phyloP scores from a whole-genome alignment of 2,113 vertebrate genomes.

The Melanocharis versteri region DNA sequence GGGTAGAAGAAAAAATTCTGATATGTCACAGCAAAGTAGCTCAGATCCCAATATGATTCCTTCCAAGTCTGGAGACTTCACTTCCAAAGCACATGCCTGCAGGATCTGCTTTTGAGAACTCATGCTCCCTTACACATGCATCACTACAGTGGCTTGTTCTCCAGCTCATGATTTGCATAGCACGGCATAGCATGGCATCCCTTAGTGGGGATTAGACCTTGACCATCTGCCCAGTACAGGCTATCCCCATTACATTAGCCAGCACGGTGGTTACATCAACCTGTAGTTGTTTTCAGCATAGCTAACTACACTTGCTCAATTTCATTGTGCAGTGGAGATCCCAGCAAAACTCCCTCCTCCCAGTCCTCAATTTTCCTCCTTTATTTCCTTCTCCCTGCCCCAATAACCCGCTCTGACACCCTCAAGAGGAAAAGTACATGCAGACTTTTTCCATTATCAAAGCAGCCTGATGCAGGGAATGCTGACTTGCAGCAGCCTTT shows the following conservation, averaged over 20 bases:
- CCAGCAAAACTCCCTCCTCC: not conserved
- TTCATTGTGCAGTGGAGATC: not conserved
- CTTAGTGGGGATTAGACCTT: not conserved
- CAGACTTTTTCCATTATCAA: conserved; percentile 6
- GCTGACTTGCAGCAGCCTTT: not conserved
- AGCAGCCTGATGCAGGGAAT: not conserved
- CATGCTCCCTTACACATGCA: not conserved
- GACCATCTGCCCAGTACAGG: not conserved
- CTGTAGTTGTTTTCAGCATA: not conserved
- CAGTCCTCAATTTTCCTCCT: not conserved
- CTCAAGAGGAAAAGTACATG: not conserved
- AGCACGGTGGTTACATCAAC: not conserved
- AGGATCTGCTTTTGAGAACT: not conserved
- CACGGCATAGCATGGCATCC: not conserved
- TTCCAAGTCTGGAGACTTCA: not conserved
- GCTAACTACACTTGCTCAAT: not conserved
- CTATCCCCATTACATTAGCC: not conserved
- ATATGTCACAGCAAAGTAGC: not conserved
- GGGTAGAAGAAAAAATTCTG: not conserved
- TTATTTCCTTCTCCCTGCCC: not conserved
- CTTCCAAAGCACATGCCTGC: not conserved
- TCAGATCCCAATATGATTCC: not conserved
- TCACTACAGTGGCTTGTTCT: not conserved
- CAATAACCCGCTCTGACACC: not conserved
- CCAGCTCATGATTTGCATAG: not conserved